Base-by-base conservation (phyloP, 2,888 invertebrate genomes). In the Pyralis farinalis region DNA sequence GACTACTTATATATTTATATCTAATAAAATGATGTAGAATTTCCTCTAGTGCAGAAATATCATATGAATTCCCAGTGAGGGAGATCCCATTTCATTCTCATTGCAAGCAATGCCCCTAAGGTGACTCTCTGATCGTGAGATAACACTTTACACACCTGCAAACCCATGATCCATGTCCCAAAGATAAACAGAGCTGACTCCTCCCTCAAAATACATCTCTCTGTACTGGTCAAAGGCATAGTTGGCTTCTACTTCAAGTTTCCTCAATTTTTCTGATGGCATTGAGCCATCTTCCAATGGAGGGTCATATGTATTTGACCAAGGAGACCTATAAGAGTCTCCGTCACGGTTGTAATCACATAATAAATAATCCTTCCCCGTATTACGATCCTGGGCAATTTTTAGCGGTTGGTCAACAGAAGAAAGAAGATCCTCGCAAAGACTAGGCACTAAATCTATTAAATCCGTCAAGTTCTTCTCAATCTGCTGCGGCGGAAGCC, bases 341-440 rank as follows among this genome's bases (percentile, higher is more conserved):
- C 99, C 99, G 82, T 99, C 99, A 57, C 99, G 93, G 84, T 99
- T 99, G 76, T 99, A 99, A 89, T 99, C 99, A 81, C 99, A 99
- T 12, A 99, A 89, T 44, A 99, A 91, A 82, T 98, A 99, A 81
- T 99, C 99, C 81, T 97, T 98, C 34, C 98, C 98, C 53, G 95
- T 95, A 68, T 94, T 95, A 71, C 96, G 96, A 81, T 99, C 99
- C 79, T 95, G 94, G 46, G 98, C 98, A 63, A 99, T 97, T 91
- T 99, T 99, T 49, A 99, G 89, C 1, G 99, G 99, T 83, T 99
- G 99, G 85, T 99, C 99, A 9, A 99, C 98, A 0, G 98, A 98
- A 6, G 98, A 98, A 33, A 99, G 90, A 45, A 99, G 91, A 85
- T 99, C 98, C 86, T 99, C 99, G 80, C 98, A 98, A 51, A 99